A percentile compares a stretch with the other conserved stretches of the same genome.
Evolutionary conservation across 2,888 invertebrate genomes (phyloP).

Genomic region (Pristionchus mayeri): DNA sequence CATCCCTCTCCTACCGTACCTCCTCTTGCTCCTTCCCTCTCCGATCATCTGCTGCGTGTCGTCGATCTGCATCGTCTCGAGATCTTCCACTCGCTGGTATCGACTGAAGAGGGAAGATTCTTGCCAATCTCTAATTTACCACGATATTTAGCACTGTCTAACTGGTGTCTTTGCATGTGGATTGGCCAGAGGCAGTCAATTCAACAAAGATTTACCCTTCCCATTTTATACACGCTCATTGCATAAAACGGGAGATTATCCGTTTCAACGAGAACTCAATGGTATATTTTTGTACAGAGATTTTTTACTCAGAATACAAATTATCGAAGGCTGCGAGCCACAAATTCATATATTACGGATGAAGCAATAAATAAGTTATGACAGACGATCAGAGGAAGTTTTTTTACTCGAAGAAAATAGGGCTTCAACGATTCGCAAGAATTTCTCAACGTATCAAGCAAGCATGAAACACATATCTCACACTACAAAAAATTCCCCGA

Average conservation of each 20-base stretch:
- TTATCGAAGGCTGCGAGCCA: no score
- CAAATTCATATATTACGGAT: no score
- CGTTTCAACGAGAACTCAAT: neutral
- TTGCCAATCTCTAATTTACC: neutral
- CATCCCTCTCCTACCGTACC: neutral
- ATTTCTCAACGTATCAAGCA: neutral
- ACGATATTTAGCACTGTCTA: neutral
- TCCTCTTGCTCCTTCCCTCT: constrained; percentile 41
- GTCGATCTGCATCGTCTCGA: constrained; percentile 42
- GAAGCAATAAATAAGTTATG: no score
- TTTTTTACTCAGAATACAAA: no score
- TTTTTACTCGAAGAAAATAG: no score
- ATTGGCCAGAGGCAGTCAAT: neutral
- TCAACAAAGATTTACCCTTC: neutral
- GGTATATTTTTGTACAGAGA: neutral
- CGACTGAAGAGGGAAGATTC: neutral
- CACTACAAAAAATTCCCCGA: neutral
- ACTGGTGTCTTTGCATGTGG: neutral
- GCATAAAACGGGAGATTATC: neutral
- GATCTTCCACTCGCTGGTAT: constrained; percentile 48
- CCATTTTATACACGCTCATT: neutral
- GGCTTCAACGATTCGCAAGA: neutral
- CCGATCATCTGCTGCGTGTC: constrained; percentile 44
- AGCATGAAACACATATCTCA: neutral
- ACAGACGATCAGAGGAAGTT: no score